These are phyloP conservation scores for Leptinotarsa peninsularis DNA, from an alignment of 2,888 invertebrate genomes.

Conservation along the genomic window DNA sequence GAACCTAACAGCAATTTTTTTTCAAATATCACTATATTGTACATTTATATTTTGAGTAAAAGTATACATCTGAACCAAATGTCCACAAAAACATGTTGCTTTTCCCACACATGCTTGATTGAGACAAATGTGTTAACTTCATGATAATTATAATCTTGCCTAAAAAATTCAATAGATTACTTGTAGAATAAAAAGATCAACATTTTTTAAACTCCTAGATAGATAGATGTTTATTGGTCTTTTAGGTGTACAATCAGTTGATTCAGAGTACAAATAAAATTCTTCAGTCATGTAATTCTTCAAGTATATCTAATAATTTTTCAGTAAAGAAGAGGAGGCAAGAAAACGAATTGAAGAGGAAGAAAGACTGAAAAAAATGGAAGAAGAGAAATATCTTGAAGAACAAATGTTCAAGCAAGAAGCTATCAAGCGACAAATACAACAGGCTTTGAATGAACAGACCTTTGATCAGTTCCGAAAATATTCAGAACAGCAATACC, in stretches of 20 bases:
- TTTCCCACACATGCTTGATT: too few species aligned
- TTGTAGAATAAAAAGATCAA: too few species aligned
- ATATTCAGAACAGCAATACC: conserved; percentile 94
- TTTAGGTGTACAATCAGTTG: not conserved
- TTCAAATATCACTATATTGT: too few species aligned
- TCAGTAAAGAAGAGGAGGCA: conserved; percentile 70
- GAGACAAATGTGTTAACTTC: too few species aligned
- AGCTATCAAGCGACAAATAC: conserved; percentile 83
- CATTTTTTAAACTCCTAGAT: not conserved
- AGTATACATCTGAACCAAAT: too few species aligned
- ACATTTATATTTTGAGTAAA: too few species aligned
- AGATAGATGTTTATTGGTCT: not conserved
- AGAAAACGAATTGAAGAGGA: conserved; percentile 71
- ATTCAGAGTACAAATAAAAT: not conserved
- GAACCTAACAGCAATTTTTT: too few species aligned
- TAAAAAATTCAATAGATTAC: too few species aligned
- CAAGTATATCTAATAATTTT: conserved; percentile 22
- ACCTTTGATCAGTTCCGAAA: conserved; percentile 89
- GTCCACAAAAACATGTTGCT: too few species aligned
- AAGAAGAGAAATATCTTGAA: conserved; percentile 74
- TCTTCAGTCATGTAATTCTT: not conserved
- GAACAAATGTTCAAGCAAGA: conserved; percentile 74
- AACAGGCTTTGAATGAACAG: conserved; percentile 96
- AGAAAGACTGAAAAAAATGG: conserved; percentile 72
- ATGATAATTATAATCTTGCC: too few species aligned